These are phyloP conservation scores for Lysandra bellargus DNA, from an alignment of 2,888 invertebrate species.

Conservation along the genomic window DNA sequence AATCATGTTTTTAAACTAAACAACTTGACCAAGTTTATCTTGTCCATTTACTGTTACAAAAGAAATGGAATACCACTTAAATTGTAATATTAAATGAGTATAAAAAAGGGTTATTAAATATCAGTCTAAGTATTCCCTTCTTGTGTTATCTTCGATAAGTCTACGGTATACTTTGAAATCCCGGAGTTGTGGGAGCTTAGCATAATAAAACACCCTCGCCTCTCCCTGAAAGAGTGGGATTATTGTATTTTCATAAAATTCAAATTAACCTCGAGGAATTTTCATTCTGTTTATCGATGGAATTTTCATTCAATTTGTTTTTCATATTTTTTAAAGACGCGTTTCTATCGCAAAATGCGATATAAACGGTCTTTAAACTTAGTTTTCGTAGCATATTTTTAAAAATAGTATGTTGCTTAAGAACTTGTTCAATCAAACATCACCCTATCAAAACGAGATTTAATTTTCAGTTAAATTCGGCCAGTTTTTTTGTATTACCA, in stretches of 20 bases:
- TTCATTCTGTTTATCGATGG: neutral
- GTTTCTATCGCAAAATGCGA: no score
- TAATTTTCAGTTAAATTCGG: no score
- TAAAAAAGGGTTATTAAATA: neutral
- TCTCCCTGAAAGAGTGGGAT: conserved; percentile 8
- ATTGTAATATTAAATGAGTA: neutral
- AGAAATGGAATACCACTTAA: neutral
- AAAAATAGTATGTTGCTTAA: no score
- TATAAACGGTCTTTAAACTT: neutral
- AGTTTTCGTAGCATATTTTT: neutral
- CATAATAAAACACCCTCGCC: conserved; percentile 16
- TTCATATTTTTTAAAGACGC: neutral
- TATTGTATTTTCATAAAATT: conserved; percentile 21
- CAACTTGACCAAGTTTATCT: no score
- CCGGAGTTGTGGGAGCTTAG: neutral
- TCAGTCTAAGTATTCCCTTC: neutral
- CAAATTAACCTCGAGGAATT: conserved; percentile 6
- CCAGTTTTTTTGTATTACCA: no score
- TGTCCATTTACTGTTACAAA: no score
- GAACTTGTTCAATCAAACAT: no score
- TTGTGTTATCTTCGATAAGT: neutral
- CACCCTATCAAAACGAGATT: no score
- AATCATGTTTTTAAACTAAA: no score
- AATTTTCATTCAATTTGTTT: neutral
- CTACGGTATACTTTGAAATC: neutral